phyloP scores from a whole-genome alignment of 1,140 invertebrate genomes.

The Aphaenogaster ashmeadi region DNA sequence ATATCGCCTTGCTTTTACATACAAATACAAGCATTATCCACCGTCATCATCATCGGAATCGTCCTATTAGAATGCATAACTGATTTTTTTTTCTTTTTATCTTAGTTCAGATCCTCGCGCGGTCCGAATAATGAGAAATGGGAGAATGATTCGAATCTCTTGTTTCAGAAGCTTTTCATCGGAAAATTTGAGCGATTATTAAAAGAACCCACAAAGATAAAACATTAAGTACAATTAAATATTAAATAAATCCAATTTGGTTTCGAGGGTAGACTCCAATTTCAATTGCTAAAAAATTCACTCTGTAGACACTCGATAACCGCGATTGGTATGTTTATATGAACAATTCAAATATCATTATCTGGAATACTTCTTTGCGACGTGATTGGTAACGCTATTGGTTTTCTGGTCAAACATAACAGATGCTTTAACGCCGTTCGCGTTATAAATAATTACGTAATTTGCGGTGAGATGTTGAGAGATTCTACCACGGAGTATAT shows the following conservation, averaged over 20 bases:
- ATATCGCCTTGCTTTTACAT: conserved; percentile 8
- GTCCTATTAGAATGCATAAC: conserved; percentile 49
- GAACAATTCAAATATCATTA: conserved; percentile 25
- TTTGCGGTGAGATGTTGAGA: conserved; percentile 17
- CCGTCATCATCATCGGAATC: background rate
- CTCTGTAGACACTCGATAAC: background rate
- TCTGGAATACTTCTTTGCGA: background rate
- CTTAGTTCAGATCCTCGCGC: background rate
- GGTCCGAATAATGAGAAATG: conserved; percentile 29
- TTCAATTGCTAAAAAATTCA: conserved; percentile 20
- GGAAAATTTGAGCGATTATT: background rate
- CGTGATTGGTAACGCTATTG: conserved; percentile 35
- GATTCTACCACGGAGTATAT: conserved; percentile 32
- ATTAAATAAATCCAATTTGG: conserved; percentile 15
- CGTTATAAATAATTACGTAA: conserved; percentile 58
- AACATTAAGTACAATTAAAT: background rate
- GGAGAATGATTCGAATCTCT: background rate
- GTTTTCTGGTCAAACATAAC: conserved; percentile 18
- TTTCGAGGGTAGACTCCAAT: background rate
- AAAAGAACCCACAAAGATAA: background rate
- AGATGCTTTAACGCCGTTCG: conserved; percentile 24
- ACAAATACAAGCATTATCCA: background rate
- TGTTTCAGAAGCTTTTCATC: background rate
- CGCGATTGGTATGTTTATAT: background rate
- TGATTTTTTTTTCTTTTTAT: conserved; percentile 48